These are phyloP conservation scores for Bradypodion pumilum DNA, from an alignment of 2,797 vertebrate genomes.

Conservation along the genomic window DNA sequence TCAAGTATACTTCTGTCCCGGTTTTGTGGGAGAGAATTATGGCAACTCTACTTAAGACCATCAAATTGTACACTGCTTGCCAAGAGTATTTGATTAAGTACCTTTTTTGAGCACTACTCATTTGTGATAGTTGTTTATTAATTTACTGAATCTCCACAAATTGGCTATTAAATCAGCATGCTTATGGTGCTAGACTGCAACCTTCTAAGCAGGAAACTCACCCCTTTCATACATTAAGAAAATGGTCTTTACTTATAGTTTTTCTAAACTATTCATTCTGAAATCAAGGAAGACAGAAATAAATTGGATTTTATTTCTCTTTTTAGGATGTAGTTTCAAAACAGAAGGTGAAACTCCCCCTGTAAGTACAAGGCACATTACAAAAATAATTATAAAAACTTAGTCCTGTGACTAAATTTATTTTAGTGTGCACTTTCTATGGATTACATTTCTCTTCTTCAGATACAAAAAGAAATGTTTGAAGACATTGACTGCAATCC, in stretches of 20 bases:
- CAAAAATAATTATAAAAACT: no score
- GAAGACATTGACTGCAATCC: no score
- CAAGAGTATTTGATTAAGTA: conserved; percentile 12
- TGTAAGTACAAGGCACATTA: neutral
- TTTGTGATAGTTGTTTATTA: neutral
- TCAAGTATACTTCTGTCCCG: no score
- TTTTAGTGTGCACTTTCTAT: no score
- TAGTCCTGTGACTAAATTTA: neutral
- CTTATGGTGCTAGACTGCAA: neutral
- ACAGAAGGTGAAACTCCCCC: neutral
- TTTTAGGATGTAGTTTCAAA: neutral
- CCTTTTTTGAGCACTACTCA: conserved; percentile 1
- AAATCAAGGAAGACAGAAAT: no score
- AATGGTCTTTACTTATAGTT: no score
- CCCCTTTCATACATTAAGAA: neutral
- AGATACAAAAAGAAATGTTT: no score
- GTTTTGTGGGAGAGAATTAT: no score
- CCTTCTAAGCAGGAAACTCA: neutral
- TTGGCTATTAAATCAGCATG: conserved; percentile 2
- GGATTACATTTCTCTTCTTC: no score
- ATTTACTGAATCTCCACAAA: conserved; percentile 19
- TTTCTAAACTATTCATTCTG: no score
- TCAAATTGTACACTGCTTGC: conserved; percentile 1
- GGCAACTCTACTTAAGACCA: conserved; percentile 20
- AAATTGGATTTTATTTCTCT: neutral